A percentile compares a stretch with the other conserved stretches of the same genome.
Evolutionary conservation across 2,113 vertebrate species (phyloP).

Genomic region (Cervus canadensis): DNA sequence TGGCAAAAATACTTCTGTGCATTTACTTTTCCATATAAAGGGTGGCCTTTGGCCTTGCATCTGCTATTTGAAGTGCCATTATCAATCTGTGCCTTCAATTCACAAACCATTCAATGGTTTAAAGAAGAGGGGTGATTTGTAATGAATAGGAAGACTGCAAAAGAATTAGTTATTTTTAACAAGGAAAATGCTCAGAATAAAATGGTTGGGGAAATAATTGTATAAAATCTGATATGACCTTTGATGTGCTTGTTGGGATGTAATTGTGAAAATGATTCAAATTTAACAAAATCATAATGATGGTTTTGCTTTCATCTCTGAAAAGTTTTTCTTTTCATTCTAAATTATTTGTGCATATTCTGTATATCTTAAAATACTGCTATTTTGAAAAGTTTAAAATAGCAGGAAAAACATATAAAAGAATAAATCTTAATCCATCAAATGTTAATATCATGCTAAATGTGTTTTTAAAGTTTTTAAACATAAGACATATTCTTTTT

Average conservation of each 20-base stretch:
- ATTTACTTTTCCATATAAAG: background rate
- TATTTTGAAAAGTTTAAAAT: background rate
- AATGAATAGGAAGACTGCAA: background rate
- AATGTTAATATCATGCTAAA: background rate
- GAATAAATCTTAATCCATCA: background rate
- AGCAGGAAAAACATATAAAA: background rate
- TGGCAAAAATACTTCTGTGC: background rate
- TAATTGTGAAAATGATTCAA: background rate
- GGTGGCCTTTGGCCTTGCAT: background rate
- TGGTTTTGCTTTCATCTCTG: background rate
- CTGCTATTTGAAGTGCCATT: background rate
- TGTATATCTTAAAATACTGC: background rate
- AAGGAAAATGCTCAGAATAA: background rate
- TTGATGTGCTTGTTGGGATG: background rate
- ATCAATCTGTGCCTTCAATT: background rate
- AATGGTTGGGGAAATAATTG: background rate
- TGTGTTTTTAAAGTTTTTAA: background rate
- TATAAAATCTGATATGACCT: background rate
- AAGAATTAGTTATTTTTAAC: background rate
- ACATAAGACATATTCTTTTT: background rate
- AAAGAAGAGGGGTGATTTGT: background rate
- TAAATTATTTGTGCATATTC: background rate
- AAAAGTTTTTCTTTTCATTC: background rate
- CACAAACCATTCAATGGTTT: background rate
- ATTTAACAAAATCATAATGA: background rate